Conservation (phyloP, 2,888 invertebrate genomes). For the Pseudococcus viburni region DNA sequence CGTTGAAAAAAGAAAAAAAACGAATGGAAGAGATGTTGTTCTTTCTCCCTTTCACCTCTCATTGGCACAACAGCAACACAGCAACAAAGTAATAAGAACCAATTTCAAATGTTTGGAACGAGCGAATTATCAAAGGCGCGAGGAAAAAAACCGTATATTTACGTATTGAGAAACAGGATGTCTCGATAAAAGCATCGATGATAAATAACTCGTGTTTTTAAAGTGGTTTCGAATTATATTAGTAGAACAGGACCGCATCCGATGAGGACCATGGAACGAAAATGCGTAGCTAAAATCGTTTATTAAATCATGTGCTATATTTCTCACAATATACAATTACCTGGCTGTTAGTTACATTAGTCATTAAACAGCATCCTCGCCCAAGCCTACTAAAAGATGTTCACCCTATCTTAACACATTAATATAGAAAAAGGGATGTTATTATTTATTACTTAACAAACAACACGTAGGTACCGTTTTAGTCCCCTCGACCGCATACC, state of each 20-base stretch:
- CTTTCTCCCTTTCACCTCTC: too few species aligned
- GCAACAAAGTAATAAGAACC: not conserved
- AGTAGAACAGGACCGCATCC: slow-evolving; percentile 16
- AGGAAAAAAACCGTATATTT: not conserved
- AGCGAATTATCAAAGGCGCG: not conserved
- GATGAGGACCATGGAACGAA: slow-evolving; percentile 43
- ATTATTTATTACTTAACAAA: slow-evolving; percentile 56
- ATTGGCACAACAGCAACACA: not conserved
- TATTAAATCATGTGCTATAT: slow-evolving; percentile 66
- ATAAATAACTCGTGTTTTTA: slow-evolving; percentile 50
- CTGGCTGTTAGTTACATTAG: slow-evolving; percentile 65
- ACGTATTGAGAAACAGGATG: not conserved
- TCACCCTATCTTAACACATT: slow-evolving; percentile 30
- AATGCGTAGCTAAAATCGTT: slow-evolving; percentile 53
- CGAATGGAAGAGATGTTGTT: not conserved
- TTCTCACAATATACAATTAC: slow-evolving; percentile 67
- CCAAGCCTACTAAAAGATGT: not conserved
- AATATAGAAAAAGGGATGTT: slow-evolving; percentile 57
- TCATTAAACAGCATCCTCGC: slow-evolving; percentile 59
- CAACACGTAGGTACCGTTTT: slow-evolving; percentile 1
- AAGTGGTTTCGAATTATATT: slow-evolving; percentile 57
- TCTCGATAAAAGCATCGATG: slow-evolving; percentile 51
- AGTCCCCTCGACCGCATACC: not conserved
- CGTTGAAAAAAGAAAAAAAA: not conserved
- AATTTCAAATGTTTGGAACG: not conserved